Conservation (phyloP, 1,140 invertebrate species). For the Lasioglossum albipes region DNA sequence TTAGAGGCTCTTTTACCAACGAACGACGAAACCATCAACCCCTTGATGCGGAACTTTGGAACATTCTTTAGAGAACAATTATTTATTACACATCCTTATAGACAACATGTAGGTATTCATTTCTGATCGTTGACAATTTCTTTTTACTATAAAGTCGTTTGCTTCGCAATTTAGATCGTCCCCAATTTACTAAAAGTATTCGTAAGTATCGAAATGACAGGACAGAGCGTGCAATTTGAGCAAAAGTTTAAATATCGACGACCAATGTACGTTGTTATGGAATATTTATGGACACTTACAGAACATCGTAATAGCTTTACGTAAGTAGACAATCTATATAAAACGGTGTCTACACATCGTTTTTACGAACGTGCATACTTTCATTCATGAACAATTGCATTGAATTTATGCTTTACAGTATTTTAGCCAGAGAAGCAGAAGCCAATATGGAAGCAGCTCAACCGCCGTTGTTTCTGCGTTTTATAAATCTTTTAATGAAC, state of each 20-base stretch:
- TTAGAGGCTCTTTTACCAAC: conserved; percentile 89
- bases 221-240: conserved; percentile 96
- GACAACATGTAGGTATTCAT: conserved; percentile 80
- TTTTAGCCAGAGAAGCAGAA: conserved; percentile 89
- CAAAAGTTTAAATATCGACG: conserved; percentile 98
- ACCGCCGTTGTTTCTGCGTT: conserved; percentile 94
- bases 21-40: conserved; percentile 82
- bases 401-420: conserved; percentile 49
- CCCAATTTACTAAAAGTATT: conserved; percentile 92
- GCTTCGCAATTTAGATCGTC: conserved; percentile 81
- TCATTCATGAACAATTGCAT: neutral
- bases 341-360: neutral
- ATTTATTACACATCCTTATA: conserved; percentile 89
- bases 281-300: conserved; percentile 93
- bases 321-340: conserved; percentile 79
- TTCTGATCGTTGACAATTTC: neutral
- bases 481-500: conserved; percentile 97
- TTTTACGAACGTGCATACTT: neutral
- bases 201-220: conserved; percentile 98
- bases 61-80: conserved; percentile 87
- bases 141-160: neutral
- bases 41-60: conserved; percentile 82
- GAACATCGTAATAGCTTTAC: conserved; percentile 88
- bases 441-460: conserved; percentile 93
- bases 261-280: conserved; percentile 96